A percentile compares a stretch with the other conserved stretches of the same genome.
phyloP scores from a whole-genome alignment of 2,113 vertebrate species.

The Panthera tigris region DNA sequence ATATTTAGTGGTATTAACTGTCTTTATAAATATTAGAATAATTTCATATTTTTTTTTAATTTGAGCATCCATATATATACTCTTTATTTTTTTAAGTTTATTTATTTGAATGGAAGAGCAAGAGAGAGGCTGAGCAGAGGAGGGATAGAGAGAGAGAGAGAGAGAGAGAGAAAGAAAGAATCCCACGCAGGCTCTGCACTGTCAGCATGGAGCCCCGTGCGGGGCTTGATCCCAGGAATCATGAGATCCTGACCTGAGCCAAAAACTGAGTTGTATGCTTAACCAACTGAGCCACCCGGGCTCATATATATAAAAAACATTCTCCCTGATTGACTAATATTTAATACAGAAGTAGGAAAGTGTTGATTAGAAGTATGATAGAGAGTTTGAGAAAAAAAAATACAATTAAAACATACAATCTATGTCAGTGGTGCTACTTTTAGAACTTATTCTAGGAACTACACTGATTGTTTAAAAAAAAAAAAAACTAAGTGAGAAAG shows the following conservation, averaged over 20 bases:
- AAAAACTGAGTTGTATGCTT: too few relatives aligned
- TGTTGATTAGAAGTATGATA: not conserved
- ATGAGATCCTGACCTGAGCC: too few relatives aligned
- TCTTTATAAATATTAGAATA: not conserved
- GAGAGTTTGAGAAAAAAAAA: not conserved
- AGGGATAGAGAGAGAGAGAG: too few relatives aligned
- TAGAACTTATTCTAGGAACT: not conserved
- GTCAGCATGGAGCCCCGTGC: too few relatives aligned
- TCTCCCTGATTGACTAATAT: not conserved
- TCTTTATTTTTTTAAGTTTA: not conserved
- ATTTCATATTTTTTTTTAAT: not conserved
- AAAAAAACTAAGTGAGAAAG: not conserved
- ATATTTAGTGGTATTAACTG: not conserved
- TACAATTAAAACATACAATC: not conserved
- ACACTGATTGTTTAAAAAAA: not conserved
- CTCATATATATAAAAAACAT: not conserved
- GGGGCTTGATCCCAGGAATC: too few relatives aligned
- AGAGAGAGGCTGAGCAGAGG: too few relatives aligned
- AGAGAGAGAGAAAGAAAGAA: too few relatives aligned
- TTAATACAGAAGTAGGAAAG: not conserved
- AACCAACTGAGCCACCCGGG: too few relatives aligned
- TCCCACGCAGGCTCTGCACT: too few relatives aligned
- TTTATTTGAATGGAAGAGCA: too few relatives aligned
- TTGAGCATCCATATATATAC: not conserved
- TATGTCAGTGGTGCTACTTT: not conserved